Evolutionary conservation across 1,140 invertebrate species (phyloP).

Genomic region (Pectinophora gossypiella): DNA sequence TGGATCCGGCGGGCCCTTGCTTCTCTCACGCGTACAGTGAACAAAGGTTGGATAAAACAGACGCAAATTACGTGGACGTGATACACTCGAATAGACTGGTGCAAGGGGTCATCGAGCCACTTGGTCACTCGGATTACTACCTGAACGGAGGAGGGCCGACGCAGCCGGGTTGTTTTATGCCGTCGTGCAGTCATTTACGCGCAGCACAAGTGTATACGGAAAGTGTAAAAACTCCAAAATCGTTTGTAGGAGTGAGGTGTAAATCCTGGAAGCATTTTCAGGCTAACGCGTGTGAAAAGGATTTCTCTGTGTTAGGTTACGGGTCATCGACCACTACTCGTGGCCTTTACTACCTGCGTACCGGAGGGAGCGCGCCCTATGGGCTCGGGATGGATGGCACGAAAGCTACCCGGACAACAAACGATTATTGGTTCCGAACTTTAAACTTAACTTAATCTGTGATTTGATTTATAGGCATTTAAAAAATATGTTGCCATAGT

Average conservation of each 20-base stretch:
- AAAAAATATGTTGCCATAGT: slow-evolving; percentile 33
- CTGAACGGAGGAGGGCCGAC: slow-evolving; percentile 80
- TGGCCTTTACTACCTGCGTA: slow-evolving; percentile 77
- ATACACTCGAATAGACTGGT: slow-evolving; percentile 79
- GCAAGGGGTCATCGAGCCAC: slow-evolving; percentile 76
- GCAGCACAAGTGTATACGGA: slow-evolving; percentile 77
- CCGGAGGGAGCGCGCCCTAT: slow-evolving; percentile 70
- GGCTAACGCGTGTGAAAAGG: slow-evolving; percentile 61
- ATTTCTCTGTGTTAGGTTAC: slow-evolving; percentile 74
- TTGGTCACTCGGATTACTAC: slow-evolving; percentile 81
- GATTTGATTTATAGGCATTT: neutral
- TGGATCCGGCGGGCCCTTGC: slow-evolving; percentile 77
- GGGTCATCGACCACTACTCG: slow-evolving; percentile 57
- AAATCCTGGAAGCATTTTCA: slow-evolving; percentile 67
- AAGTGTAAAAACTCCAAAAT: slow-evolving; percentile 74
- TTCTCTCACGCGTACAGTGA: slow-evolving; percentile 64
- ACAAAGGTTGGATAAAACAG: slow-evolving; percentile 77
- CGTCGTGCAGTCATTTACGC: slow-evolving; percentile 79
- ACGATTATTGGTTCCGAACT: slow-evolving; percentile 21
- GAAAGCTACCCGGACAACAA: slow-evolving; percentile 21
- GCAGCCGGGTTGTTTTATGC: slow-evolving; percentile 79
- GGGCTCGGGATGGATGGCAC: slow-evolving; percentile 62
- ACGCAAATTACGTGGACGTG: slow-evolving; percentile 79
- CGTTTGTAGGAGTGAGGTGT: slow-evolving; percentile 72
- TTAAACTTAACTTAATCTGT: slow-evolving; percentile 17